Evolutionary conservation across 1,140 invertebrate genomes (phyloP).

Genomic region (Zophobas morio): DNA sequence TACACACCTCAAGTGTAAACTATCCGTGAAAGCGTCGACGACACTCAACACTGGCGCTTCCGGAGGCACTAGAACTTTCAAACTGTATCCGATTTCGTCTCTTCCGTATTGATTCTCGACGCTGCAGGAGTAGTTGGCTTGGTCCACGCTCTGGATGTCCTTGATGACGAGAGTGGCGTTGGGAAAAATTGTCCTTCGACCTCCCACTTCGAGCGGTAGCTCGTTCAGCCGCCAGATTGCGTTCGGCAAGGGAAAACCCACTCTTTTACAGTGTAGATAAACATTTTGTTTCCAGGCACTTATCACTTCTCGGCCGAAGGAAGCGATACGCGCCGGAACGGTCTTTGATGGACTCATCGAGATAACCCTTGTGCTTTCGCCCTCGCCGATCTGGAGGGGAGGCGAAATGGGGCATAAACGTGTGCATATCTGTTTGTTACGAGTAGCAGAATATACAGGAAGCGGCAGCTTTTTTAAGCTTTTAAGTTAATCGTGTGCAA

Average conservation of each 20-base stretch:
- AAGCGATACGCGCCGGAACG: conserved; percentile 87
- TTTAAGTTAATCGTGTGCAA: too few species aligned
- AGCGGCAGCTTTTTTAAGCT: too few species aligned
- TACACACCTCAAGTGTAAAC: conserved; percentile 77
- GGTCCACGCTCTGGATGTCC: conserved; percentile 82
- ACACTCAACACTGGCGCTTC: conserved; percentile 78
- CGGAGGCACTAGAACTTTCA: conserved; percentile 79
- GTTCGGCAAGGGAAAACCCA: conserved; percentile 82
- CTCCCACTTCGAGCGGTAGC: conserved; percentile 78
- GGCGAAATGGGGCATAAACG: too few species aligned
- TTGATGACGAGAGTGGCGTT: conserved; percentile 79
- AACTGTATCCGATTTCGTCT: conserved; percentile 86
- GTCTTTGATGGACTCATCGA: conserved; percentile 83
- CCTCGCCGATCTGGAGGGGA: conserved; percentile 77
- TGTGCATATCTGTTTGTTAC: too few species aligned
- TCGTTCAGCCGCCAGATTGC: conserved; percentile 84
- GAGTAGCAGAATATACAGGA: too few species aligned
- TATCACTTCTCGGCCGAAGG: conserved; percentile 83
- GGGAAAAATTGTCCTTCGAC: conserved; percentile 77
- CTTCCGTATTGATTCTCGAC: conserved; percentile 88
- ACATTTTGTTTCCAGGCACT: conserved; percentile 90
- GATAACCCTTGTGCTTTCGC: conserved; percentile 82
- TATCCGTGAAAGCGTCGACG: conserved; percentile 80
- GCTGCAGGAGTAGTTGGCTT: conserved; percentile 92
- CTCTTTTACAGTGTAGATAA: conserved; percentile 83